Base-by-base conservation (phyloP, 53 echinoderm and acorn worm species). In the Paracentrotus lividus region DNA sequence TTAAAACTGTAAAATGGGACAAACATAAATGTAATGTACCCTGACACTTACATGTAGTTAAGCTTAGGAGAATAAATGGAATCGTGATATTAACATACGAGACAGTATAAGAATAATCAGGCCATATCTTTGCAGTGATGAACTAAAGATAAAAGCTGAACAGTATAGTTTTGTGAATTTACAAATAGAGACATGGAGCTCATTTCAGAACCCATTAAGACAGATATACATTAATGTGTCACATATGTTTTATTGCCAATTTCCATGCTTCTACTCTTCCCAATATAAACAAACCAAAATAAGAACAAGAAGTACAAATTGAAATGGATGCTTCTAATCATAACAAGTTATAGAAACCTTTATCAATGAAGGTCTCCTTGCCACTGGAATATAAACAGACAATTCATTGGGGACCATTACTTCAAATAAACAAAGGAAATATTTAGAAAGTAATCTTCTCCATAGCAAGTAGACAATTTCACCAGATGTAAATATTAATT, bases 321-420 rank as follows among this genome's bases (percentile, higher is more conserved):
- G 77, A 42, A 47, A 81, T 81, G 47, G 44, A 81, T 81, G 81
- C 81, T 81, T 81, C 81, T 24, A 45, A 81, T 81, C 81, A 81
- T 81, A 10, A 26, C n/a, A 81, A 26, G 14, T 47, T 10, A 47
- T 5, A 40, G 47, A 43, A 81, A 10, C 2, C 26, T 26, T 45
- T 81, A 81, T 47, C 81, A 81, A 45, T 81, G 81, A 81, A 81
- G 16, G 42, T 47, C 33, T 45, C 47, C 47, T 36, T 23, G 77
- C 43, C 2, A 9, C 77, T 42, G 72, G 14, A n/a, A 13, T 47
- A 81, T 81, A 81, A 47, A 81, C 81, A 81, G 20, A 4, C 72
- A 72, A 72, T 72, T 72, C 40, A 20, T 14, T 40, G 5, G 0
- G 18, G 20, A 72, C 16, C 40, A 14, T 33, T 10, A 72, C 27